Conservation (phyloP, 2,113 vertebrate genomes). For the Sphaerodactylus townsendi region DNA sequence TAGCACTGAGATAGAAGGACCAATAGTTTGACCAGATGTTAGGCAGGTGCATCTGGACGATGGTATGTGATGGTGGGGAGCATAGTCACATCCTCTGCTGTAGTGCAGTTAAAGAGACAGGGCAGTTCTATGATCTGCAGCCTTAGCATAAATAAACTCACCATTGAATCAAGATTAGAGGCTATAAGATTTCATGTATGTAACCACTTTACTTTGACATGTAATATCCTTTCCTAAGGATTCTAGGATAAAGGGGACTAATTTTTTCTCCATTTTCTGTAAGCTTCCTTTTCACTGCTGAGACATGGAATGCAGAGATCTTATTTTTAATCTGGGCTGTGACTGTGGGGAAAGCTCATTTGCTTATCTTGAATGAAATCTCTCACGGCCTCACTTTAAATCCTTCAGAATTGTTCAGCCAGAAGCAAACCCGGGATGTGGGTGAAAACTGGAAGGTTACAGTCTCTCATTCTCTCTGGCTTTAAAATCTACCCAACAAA, state of each 20-base stretch:
- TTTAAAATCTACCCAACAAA: constrained; percentile 43
- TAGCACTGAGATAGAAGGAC: too few species aligned
- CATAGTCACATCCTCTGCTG: not conserved
- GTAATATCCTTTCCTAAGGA: not conserved
- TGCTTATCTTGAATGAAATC: not conserved
- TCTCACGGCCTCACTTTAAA: constrained; percentile 6
- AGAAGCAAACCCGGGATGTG: not conserved
- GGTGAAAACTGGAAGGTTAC: not conserved
- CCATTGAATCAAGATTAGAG: not conserved
- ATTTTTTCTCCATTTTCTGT: not conserved
- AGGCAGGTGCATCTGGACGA: not conserved
- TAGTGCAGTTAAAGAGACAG: not conserved
- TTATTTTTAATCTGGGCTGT: not conserved
- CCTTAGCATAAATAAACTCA: not conserved
- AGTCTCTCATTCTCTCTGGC: constrained; percentile 8
- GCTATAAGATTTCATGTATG: not conserved
- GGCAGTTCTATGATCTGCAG: not conserved
- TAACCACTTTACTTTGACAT: not conserved
- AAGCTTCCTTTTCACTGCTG: not conserved
- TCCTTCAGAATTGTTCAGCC: constrained; percentile 4
- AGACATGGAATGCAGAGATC: not conserved
- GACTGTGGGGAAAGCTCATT: constrained; percentile 4
- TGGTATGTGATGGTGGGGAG: not conserved
- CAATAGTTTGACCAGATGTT: too few species aligned
- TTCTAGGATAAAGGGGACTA: not conserved